Evolutionary conservation across 2,113 vertebrate species (phyloP).

Genomic region (Nothocercus julius): DNA sequence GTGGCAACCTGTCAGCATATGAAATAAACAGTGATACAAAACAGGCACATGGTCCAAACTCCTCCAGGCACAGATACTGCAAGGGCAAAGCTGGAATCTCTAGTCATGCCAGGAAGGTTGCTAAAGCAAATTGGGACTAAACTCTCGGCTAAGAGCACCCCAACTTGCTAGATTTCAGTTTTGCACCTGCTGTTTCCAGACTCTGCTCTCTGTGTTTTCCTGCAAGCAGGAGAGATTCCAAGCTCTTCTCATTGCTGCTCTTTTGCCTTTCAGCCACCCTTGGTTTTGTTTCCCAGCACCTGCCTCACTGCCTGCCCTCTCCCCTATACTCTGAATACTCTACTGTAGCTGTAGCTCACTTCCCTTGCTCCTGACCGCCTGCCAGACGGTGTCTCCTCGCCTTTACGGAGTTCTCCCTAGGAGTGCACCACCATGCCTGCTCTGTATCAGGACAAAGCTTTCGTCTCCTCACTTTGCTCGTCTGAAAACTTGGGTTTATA

Average conservation of each 20-base stretch:
- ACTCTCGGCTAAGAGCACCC: neutral
- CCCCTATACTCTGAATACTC: neutral
- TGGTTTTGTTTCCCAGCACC: neutral
- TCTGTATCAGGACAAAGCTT: neutral
- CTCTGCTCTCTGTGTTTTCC: neutral
- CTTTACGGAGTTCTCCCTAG: neutral
- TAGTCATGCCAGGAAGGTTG: neutral
- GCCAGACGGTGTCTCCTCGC: accelerated
- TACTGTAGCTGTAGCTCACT: neutral
- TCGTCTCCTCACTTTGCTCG: neutral
- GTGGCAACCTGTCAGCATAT: neutral
- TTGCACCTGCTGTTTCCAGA: neutral
- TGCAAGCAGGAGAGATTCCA: neutral
- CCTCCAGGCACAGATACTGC: neutral
- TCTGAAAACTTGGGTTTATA: neutral
- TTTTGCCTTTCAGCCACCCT: neutral
- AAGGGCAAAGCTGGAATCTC: neutral
- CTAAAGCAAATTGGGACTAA: neutral
- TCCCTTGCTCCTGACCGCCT: neutral
- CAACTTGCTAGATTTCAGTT: neutral
- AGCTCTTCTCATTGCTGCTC: neutral
- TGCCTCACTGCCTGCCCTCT: neutral
- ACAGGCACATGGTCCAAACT: neutral
- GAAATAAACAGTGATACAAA: neutral
- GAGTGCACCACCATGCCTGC: accelerated